Evolutionary conservation across 2,888 invertebrate species (phyloP).

Genomic region (Noctuana brunneofusca): DNA sequence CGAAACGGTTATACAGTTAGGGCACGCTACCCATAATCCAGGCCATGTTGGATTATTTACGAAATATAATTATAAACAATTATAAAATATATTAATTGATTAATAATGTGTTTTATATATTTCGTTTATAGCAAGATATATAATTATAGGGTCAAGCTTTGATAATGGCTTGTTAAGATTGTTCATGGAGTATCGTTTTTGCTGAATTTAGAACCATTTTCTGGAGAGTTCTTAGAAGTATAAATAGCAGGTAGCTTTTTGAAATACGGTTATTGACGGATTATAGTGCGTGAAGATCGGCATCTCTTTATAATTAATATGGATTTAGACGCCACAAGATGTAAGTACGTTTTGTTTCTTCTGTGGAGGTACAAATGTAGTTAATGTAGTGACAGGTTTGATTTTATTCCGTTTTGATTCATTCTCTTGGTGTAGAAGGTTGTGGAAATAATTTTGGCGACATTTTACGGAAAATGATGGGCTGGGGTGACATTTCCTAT

Average conservation of each 20-base stretch:
- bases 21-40: constrained; percentile 3
- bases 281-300: constrained; percentile 1
- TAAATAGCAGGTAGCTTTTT: not conserved
- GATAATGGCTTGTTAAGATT: not conserved
- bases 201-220: constrained; percentile 4
- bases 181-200: not conserved
- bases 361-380: not conserved
- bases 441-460: not conserved
- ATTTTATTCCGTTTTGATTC: not conserved
- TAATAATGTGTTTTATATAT: not conserved
- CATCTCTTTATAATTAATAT: constrained; percentile 28
- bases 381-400: not conserved
- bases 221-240: constrained; percentile 5
- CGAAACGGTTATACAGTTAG: constrained; percentile 42
- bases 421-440: not conserved
- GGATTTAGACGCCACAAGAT: constrained; percentile 40
- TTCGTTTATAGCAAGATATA: not conserved
- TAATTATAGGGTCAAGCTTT: not conserved
- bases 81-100: not conserved
- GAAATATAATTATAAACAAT: not conserved
- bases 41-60: not conserved
- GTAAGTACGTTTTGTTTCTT: constrained; percentile 39
- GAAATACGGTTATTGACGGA: not conserved
- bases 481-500: not conserved
- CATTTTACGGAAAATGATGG: too few species aligned